Conservation (phyloP, 2,888 invertebrate genomes). For the Mongoloraphidia duomilia region DNA sequence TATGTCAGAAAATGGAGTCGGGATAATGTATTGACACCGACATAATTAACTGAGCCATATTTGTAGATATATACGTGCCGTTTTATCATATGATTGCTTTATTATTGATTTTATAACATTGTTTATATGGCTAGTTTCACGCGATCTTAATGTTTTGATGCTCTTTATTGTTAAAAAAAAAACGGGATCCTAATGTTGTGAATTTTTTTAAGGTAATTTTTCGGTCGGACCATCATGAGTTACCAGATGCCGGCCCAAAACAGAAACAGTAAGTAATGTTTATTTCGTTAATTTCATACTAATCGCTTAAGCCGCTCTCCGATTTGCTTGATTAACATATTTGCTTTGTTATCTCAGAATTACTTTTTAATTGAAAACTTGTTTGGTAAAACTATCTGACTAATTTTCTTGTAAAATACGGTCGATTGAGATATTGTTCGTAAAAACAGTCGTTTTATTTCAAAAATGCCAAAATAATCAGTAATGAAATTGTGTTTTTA, state of each 20-base stretch:
- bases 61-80: background rate
- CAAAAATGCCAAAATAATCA: background rate
- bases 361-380: too few species aligned
- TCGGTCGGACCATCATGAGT: slow-evolving; percentile 65
- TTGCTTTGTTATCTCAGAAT: too few species aligned
- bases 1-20: too few species aligned
- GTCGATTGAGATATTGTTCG: too few species aligned
- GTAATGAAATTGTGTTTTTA: too few species aligned
- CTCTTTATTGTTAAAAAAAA: slow-evolving; percentile 1
- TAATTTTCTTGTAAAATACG: too few species aligned
- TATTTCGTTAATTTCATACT: slow-evolving; percentile 6
- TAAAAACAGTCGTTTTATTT: background rate
- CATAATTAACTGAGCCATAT: too few species aligned
- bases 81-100: background rate
- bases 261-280: slow-evolving; percentile 59
- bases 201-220: slow-evolving; percentile 18
- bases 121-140: too few species aligned
- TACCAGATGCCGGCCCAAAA: slow-evolving; percentile 71
- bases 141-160: background rate
- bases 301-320: background rate
- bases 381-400: too few species aligned
- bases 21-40: too few species aligned
- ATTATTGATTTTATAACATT: background rate
- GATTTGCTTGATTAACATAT: too few species aligned
- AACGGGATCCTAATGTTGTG: background rate